phyloP scores from a whole-genome alignment of 1,140 invertebrate genomes.

The Drosophila parabipectinata region DNA sequence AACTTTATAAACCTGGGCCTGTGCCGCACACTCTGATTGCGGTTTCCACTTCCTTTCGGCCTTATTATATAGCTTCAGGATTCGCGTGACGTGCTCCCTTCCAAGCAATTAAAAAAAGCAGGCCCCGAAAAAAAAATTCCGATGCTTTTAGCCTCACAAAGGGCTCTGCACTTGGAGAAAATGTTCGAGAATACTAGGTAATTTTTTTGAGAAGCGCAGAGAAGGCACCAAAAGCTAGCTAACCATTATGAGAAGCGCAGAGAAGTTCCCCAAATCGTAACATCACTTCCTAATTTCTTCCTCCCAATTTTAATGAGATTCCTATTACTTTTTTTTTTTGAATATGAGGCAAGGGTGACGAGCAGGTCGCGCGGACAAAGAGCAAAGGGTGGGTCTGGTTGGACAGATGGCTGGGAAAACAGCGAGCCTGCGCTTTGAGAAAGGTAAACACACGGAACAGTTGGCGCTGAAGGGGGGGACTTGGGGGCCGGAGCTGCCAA shows the following conservation, averaged over 20 bases:
- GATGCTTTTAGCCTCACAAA: conserved; percentile 3
- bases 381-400: conserved; percentile 3
- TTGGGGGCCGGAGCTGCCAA: conserved; percentile 2
- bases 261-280: background rate
- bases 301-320: conserved; percentile 5
- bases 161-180: conserved; percentile 13
- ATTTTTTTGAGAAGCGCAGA: background rate
- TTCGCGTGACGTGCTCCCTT: conserved; percentile 87
- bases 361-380: conserved; percentile 1
- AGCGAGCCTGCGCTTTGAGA: conserved; percentile 38
- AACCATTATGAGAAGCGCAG: background rate
- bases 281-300: background rate
- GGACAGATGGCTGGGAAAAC: conserved; percentile 20
- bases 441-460: conserved; percentile 44
- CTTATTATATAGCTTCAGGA: conserved; percentile 39
- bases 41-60: conserved; percentile 34
- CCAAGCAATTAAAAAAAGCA: conserved; percentile 85
- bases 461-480: background rate
- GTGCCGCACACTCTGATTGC: conserved; percentile 15
- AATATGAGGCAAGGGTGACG: conserved; percentile 21
- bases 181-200: too few relatives aligned
- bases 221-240: background rate
- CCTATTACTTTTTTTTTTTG: conserved; percentile 2
- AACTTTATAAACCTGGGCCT: conserved; percentile 31
- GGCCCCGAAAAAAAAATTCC: conserved; percentile 87